These are phyloP conservation scores for Atractosteus spatula DNA, from an alignment of 2,113 vertebrate genomes.

Conservation along the genomic window DNA sequence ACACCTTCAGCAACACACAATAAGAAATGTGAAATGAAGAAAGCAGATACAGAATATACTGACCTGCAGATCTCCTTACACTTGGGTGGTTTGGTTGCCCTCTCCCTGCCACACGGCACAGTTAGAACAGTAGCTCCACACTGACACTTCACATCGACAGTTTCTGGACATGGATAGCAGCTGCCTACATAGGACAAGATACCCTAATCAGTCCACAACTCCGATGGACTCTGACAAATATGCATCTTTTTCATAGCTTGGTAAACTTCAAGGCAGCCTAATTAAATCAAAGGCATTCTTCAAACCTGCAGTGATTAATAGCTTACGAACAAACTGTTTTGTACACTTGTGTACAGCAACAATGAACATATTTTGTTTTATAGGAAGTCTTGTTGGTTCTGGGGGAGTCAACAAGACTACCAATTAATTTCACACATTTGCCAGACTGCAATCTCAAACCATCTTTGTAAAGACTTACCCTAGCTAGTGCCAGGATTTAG, in stretches of 20 bases:
- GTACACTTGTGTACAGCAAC: no score
- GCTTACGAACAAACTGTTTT: no score
- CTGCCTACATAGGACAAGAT: slow-evolving; percentile 61
- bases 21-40: no score
- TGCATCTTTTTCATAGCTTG: slow-evolving; percentile 11
- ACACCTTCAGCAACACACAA: no score
- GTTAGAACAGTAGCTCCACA: slow-evolving; percentile 72
- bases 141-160: slow-evolving; percentile 74
- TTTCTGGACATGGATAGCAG: slow-evolving; percentile 84
- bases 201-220: slow-evolving; percentile 22
- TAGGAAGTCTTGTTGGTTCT: no score
- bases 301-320: no score
- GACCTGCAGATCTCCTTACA: slow-evolving; percentile 81
- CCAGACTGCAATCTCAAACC: no score
- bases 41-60: slow-evolving; percentile 24
- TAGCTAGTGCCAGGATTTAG: no score
- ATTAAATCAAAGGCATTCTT: neutral
- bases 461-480: no score
- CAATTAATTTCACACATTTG: no score
- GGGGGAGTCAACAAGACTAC: no score
- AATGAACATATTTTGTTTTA: no score
- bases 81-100: slow-evolving; percentile 75
- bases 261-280: neutral
- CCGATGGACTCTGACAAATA: neutral
- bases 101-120: slow-evolving; percentile 82